These are phyloP conservation scores for Saxidomus purpurata DNA, from an alignment of 1,140 invertebrate genomes.

Conservation along the genomic window DNA sequence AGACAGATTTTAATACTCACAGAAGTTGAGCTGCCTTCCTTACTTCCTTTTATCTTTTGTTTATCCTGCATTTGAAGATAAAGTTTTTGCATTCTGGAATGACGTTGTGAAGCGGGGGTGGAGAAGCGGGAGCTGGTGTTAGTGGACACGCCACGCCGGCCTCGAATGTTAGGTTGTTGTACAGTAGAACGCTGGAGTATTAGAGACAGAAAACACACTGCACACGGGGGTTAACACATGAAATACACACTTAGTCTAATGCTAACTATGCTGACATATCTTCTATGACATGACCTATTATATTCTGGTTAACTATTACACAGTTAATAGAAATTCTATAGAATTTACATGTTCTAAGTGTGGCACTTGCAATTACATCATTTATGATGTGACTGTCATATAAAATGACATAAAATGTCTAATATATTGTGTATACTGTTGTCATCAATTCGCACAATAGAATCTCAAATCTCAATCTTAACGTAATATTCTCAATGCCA, in stretches of 20 bases:
- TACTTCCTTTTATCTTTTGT: constrained; percentile 35
- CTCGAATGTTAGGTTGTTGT: constrained; percentile 52
- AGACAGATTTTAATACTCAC: constrained; percentile 39
- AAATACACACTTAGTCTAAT: neutral
- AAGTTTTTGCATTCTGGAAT: constrained; percentile 59
- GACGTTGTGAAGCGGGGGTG: constrained; percentile 33
- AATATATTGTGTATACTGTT: no score
- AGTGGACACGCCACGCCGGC: constrained; percentile 13
- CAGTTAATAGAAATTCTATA: no score
- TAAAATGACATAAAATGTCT: no score
- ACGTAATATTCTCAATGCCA: no score
- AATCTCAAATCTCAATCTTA: no score
- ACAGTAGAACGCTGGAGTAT: constrained; percentile 47
- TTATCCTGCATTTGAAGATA: constrained; percentile 63
- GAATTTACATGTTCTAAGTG: no score
- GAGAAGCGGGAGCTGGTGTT: constrained; percentile 47
- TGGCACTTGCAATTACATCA: no score
- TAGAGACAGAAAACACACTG: constrained; percentile 47
- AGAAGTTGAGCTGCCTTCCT: constrained; percentile 57
- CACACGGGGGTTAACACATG: constrained; percentile 48
- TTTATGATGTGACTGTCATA: no score
- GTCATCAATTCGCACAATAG: no score
- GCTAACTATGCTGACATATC: neutral
- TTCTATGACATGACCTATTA: no score
- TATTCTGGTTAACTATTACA: no score